Base-by-base conservation (phyloP, 2,113 vertebrate genomes). In the Scopus umbretta region DNA sequence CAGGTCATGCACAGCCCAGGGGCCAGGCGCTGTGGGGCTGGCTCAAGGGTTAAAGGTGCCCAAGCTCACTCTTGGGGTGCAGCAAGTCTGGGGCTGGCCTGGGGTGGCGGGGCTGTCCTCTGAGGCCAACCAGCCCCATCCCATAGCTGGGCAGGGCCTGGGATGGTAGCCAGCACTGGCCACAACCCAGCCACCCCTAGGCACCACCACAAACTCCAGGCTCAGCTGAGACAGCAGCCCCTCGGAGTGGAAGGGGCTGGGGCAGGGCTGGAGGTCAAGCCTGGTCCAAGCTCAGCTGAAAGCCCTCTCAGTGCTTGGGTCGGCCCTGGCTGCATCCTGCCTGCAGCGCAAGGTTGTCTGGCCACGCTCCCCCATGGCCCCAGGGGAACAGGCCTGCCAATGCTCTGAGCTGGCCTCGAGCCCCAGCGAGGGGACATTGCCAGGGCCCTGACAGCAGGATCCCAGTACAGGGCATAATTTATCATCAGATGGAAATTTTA, bases 81-180 rank as follows among this genome's bases (percentile, higher is more conserved):
- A 76, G 62, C 3, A 3, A 36, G 30, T 3, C 30, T 3, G 5
- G 10, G 29, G 53, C 25, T 8, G 50, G 23, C 62, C 12, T 19
- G 42, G 42, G 42, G 42, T 14, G 42, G 42, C 13, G 42, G 42
- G 50, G 43, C 43, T 58, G 22, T n/a, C 42, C 17, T 25, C 42
- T 29, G 65, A 56, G 30, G 16, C 34, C 45, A 38, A 10, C 5
- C 27, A 76, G 36, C 26, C 22, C 36, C 49, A 34, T 26, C 36
- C n/a, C 1, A 4, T 36, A 45, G 62, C 10, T 0, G 1, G n/a
- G 25, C n/a, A 7, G 2, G 32, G 27, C 34, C n/a, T 2, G 1
- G 11, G 27, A 43, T 0, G 0, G 47, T 21, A 36, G 34, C 7
- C 26, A 34, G 5, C 18, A 23, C 1, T 22, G 40, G 40, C 34